Percentiles rank a stretch among this genome's conserved stretches.
Conservation (phyloP, 2,797 vertebrate species). For the Pantherophis alleghaniensis region DNA sequence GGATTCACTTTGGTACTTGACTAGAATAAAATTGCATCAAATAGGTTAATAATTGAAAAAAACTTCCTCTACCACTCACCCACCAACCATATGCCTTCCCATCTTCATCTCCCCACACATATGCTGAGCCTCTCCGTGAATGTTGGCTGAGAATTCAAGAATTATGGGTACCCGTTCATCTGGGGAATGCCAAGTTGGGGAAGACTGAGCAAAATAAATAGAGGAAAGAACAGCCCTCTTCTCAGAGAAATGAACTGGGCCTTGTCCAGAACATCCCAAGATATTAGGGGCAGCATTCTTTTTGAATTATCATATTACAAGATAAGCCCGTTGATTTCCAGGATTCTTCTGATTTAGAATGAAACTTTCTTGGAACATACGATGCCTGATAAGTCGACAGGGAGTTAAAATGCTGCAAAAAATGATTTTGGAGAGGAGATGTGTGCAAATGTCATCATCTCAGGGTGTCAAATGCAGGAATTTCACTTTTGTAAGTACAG, state of each 20-base stretch:
- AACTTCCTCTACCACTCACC: neutral
- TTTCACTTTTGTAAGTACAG: neutral
- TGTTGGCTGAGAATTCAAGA: neutral
- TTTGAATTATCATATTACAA: neutral
- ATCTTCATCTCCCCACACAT: neutral
- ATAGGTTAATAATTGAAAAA: neutral
- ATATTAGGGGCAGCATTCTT: neutral
- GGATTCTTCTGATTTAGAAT: neutral
- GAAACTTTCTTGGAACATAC: neutral
- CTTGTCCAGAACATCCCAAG: neutral
- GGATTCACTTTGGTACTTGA: neutral
- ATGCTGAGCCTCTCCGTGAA: neutral
- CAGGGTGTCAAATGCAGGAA: neutral
- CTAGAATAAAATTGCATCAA: neutral
- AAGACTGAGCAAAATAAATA: neutral
- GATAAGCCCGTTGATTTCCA: neutral
- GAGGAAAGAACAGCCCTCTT: neutral
- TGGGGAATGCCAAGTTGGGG: neutral
- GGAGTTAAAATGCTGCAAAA: neutral
- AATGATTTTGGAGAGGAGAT: constrained; percentile 1
- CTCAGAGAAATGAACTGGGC: neutral
- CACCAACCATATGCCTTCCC: neutral
- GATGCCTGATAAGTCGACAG: accelerated
- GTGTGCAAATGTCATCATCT: constrained; percentile 1
- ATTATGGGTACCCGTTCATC: neutral